Evolutionary conservation across 2,113 vertebrate genomes (phyloP).

Genomic region (Platichthys flesus): DNA sequence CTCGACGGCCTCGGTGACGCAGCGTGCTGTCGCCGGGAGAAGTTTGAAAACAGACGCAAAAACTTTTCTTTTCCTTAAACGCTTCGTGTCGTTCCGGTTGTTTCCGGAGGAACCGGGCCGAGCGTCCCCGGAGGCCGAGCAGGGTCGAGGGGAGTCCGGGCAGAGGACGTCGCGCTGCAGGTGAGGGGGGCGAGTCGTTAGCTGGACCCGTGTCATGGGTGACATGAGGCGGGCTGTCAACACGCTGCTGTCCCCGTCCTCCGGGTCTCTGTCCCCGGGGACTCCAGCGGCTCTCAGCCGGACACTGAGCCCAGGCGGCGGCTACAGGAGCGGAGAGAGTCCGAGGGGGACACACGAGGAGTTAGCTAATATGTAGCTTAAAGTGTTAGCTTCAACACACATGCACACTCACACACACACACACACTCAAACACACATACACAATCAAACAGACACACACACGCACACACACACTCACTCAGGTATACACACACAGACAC

Average conservation of each 20-base stretch:
- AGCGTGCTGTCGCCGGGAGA: slow-evolving; percentile 49
- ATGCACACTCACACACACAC: too few relatives aligned
- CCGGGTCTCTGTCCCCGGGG: neutral
- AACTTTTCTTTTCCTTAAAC: slow-evolving; percentile 32
- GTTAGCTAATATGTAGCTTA: neutral
- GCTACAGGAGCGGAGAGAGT: neutral
- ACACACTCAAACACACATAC: too few relatives aligned
- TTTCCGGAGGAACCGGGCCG: neutral
- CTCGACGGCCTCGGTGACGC: slow-evolving; percentile 48
- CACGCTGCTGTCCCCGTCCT: neutral
- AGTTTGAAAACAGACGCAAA: slow-evolving; percentile 76
- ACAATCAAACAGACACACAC: too few relatives aligned
- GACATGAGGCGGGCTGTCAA: slow-evolving; percentile 1
- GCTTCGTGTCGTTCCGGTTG: accelerated
- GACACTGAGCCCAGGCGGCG: neutral
- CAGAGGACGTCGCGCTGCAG: neutral
- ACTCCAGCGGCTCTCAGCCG: neutral
- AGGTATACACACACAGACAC: too few relatives aligned
- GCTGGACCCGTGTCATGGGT: neutral
- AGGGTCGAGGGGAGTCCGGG: neutral
- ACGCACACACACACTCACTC: too few relatives aligned
- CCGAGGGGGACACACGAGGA: neutral
- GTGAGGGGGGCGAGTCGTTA: slow-evolving; percentile 20
- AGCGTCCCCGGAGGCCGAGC: neutral
- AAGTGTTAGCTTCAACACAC: neutral